Percentiles rank a stretch among this genome's conserved stretches.
These are phyloP conservation scores for Bombus confusus DNA, from an alignment of 1,140 invertebrate species.

Conservation along the genomic window DNA sequence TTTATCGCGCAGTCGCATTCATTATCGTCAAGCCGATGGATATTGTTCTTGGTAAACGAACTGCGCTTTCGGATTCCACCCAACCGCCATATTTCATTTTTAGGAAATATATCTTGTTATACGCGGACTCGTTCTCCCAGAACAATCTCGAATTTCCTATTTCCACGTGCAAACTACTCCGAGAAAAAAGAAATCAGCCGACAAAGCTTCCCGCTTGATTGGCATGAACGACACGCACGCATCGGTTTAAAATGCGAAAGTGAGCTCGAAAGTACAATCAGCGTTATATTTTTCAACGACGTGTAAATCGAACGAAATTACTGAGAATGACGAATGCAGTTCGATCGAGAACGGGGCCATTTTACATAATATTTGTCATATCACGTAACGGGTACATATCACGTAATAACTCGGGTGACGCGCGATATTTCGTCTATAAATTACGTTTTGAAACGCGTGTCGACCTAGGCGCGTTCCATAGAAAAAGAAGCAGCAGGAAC, in stretches of 20 bases:
- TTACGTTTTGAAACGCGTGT: conserved; percentile 5
- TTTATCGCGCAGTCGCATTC: background rate
- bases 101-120: background rate
- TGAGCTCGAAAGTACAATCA: background rate
- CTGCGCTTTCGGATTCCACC: conserved; percentile 10
- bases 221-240: conserved; percentile 31
- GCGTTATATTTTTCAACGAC: conserved; percentile 48
- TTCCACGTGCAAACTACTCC: background rate
- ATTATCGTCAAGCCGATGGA: conserved; percentile 25
- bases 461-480: background rate
- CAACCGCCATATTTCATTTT: conserved; percentile 3
- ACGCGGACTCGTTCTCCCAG: background rate
- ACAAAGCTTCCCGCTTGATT: background rate
- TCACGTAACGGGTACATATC: conserved; percentile 68
- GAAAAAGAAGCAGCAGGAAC: background rate
- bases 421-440: conserved; percentile 65
- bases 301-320: conserved; percentile 75
- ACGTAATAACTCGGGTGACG: conserved; percentile 58
- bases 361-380: conserved; percentile 76
- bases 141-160: background rate
- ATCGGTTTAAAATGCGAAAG: background rate
- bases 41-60: conserved; percentile 18
- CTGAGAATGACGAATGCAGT: conserved; percentile 71
- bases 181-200: background rate
- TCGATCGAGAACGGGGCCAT: conserved; percentile 62